Base-by-base conservation (phyloP, 1,140 invertebrate genomes). In the Meloidogyne floridensis region DNA sequence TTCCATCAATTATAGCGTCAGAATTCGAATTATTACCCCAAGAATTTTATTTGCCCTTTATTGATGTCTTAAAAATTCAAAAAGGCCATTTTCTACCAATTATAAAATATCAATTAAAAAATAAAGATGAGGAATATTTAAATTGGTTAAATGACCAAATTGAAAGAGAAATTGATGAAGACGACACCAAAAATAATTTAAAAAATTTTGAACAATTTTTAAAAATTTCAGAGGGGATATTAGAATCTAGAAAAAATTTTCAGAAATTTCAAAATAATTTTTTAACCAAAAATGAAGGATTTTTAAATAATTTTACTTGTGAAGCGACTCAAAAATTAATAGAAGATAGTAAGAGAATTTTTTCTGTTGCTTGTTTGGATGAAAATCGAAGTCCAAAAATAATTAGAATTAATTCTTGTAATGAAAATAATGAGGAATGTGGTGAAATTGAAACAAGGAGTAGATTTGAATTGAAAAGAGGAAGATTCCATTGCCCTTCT, bases 21-120 rank as follows among this genome's bases (percentile, higher is more conserved):
- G n/a, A 65, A 65, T 65, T 65, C 7, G 59, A 65, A 65, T 65
- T 65, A 65, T 65, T 65, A 65, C 59, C 59, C n/a, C 15, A 65
- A 65, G 59, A 65, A 18, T 65, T 65, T 65, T 65, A 65, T 65
- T 65, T 65, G 1, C 15, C 59, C 7, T 65, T 65, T 18, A 11
- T 65, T n/a, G 15, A 65, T n/a, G 5, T n/a, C n/a, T n/a, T 65
- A 65, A 65, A 65, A 65, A 65, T 65, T 8, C 13, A 65, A 18
- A 65, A 65, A n/a, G 59, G 15, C 0, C 59, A n/a, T 65, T 65
- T n/a, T n/a, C n/a, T 65, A 8, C 59, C 59, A 65, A 65, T 65
- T n/a, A 65, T 65, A n/a, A 65, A 65, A 11, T n/a, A n/a, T 11
- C 15, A 65, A 65, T 65, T 65, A n/a, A 4, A 65, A 7, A 65